Evolutionary conservation across 2,888 invertebrate species (phyloP), one percentile per base, ranked within the genome.

Genomic region (Lamproptera curius): DNA sequence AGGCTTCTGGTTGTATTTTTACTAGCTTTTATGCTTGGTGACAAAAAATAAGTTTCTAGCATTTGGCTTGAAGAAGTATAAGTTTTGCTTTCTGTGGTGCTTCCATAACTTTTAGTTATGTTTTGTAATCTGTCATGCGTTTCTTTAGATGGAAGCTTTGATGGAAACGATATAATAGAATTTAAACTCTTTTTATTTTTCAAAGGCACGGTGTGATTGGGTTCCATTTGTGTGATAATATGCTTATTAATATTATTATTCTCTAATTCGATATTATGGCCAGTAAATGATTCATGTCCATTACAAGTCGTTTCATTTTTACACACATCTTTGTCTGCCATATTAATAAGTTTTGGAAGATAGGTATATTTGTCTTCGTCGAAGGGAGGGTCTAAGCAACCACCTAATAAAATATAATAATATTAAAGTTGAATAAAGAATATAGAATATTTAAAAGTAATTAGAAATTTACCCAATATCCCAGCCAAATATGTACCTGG

Each of bases 331-430:
- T 15, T 20, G 47, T 4, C 20, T 15, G 38, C 13, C 31, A 44
- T 8, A 14, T 50, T 42, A 47, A 50, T 38, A 20, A 44, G 41
- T 33, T 53, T 47, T 13, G 70, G 73, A 41, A 60, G 55, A 53
- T 84, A 83, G 8, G 67, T 48, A 58, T 78, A 76, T 57, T 59
- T 77, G 1, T 86, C 85, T 69, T 85, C 83, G 47, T 60, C 63
- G 57, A 75, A 83, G 9, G 81, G 77, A 40, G 86, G 85, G 62
- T 87, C 85, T 42, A 86, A 63, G 50, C 85, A 85, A 10, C 85
- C 86, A 38, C 85, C 86, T 86, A 50, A 61, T 13, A 43, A 15
- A 50, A 54, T 20, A 37, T 20, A 3, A 13, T 2, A 34, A 14
- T 39, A 20, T 38, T 13, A 31, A 28, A 5, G 8, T 40, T 15